Percentiles rank a stretch among this genome's conserved stretches.
Conservation (phyloP, 2,797 vertebrate genomes). For the Pampus argenteus region DNA sequence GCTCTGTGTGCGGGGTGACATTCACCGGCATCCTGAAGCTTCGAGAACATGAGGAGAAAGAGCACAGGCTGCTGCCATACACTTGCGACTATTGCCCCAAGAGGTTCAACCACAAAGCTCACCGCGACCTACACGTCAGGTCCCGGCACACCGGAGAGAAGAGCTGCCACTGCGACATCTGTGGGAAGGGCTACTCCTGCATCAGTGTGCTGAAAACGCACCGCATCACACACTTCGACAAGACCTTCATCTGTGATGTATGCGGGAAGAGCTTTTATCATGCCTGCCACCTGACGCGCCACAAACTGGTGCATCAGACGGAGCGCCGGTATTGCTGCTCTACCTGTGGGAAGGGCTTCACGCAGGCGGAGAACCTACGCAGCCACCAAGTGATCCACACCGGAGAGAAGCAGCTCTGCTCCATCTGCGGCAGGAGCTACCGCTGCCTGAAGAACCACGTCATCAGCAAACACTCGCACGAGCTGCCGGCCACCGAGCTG, state of each 20-base stretch:
- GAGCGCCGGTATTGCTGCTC: conserved; percentile 40
- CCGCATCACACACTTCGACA: conserved; percentile 59
- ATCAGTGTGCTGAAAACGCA: conserved; percentile 61
- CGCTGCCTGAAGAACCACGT: conserved; percentile 66
- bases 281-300: conserved; percentile 64
- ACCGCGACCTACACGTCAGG: conserved; percentile 62
- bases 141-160: conserved; percentile 66
- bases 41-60: conserved; percentile 45
- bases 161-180: conserved; percentile 66
- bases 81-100: conserved; percentile 57
- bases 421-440: conserved; percentile 64
- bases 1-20: conserved; percentile 23
- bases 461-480: conserved; percentile 62
- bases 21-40: conserved; percentile 58
- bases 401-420: conserved; percentile 62
- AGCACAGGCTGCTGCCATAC: conserved; percentile 57
- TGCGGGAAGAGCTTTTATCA: conserved; percentile 69
- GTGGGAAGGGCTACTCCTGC: conserved; percentile 63
- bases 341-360: conserved; percentile 62
- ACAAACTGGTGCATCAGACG: conserved; percentile 59
- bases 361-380: conserved; percentile 63
- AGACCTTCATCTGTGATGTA: conserved; percentile 68
- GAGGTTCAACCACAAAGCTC: conserved; percentile 67
- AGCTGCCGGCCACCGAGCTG: conserved; percentile 16
- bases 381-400: conserved; percentile 60